These are phyloP conservation scores for Perognathus longimembris DNA, from an alignment of 2,113 vertebrate species.

Conservation along the genomic window DNA sequence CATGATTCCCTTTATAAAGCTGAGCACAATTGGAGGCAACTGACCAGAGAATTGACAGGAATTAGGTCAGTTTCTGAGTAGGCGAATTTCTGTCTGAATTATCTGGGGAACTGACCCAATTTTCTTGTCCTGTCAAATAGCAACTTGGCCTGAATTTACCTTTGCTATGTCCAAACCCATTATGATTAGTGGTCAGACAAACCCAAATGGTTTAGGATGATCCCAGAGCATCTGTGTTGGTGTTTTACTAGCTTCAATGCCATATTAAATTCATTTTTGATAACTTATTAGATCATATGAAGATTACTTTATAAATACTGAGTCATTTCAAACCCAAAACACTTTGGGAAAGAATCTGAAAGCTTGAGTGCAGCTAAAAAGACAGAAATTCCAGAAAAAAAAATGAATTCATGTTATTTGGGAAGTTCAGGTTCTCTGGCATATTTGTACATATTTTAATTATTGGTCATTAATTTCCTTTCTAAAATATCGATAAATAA, in stretches of 20 bases:
- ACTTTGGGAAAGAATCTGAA: neutral
- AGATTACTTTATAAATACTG: neutral
- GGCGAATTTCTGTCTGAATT: conserved; percentile 50
- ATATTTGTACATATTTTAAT: neutral
- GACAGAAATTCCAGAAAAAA: neutral
- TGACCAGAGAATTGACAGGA: conserved; percentile 23
- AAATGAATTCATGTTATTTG: neutral
- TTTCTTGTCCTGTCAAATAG: conserved; percentile 53
- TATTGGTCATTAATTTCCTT: neutral
- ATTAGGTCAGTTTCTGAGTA: conserved; percentile 42
- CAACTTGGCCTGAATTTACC: conserved; percentile 61
- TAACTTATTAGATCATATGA: neutral
- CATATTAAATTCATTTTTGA: conserved; percentile 7
- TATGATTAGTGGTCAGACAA: neutral
- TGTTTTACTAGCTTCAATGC: neutral
- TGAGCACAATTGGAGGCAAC: neutral
- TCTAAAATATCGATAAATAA: neutral
- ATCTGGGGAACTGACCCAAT: conserved; percentile 57
- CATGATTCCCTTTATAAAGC: neutral
- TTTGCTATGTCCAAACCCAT: neutral
- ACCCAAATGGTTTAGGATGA: neutral
- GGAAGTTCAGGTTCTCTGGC: neutral
- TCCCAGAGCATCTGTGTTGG: neutral
- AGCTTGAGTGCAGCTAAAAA: neutral
- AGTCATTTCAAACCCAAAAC: neutral